phyloP scores from a whole-genome alignment of 1,140 invertebrate species.

The Pogonomyrmex californicus region DNA sequence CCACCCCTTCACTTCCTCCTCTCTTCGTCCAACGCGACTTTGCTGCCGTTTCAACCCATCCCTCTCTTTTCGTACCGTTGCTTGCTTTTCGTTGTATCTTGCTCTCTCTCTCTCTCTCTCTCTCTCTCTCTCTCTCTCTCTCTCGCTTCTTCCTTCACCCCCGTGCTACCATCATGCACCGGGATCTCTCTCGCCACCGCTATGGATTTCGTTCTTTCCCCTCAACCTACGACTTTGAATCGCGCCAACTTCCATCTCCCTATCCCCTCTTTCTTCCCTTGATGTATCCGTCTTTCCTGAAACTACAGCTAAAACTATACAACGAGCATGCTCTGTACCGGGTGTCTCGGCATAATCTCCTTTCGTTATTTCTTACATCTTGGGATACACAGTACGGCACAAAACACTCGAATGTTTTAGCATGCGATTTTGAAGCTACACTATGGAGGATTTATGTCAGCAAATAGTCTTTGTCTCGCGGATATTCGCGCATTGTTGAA shows the following conservation, averaged over 20 bases:
- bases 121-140: background rate
- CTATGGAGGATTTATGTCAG: constrained; percentile 7
- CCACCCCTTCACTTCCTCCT: constrained; percentile 70
- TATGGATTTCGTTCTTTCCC: constrained; percentile 65
- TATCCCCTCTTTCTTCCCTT: constrained; percentile 10
- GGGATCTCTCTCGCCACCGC: constrained; percentile 57
- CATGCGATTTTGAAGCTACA: background rate
- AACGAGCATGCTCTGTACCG: constrained; percentile 81
- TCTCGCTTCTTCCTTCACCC: constrained; percentile 38
- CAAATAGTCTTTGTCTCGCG: background rate
- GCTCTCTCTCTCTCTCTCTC: constrained; percentile 50
- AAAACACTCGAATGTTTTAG: constrained; percentile 18
- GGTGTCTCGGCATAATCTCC: constrained; percentile 71
- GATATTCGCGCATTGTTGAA: constrained; percentile 18
- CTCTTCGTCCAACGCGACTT: constrained; percentile 66
- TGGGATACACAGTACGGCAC: background rate
- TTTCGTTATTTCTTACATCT: constrained; percentile 42
- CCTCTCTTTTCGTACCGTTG: constrained; percentile 21
- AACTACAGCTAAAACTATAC: constrained; percentile 85
- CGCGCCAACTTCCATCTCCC: constrained; percentile 81
- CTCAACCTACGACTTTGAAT: constrained; percentile 79
- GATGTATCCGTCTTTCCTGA: constrained; percentile 79
- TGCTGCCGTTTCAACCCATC: constrained; percentile 57
- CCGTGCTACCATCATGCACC: constrained; percentile 11
- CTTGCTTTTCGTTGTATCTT: constrained; percentile 35